Base-by-base conservation (phyloP, 2,797 vertebrate species). In the Pithecia hirsuta region DNA sequence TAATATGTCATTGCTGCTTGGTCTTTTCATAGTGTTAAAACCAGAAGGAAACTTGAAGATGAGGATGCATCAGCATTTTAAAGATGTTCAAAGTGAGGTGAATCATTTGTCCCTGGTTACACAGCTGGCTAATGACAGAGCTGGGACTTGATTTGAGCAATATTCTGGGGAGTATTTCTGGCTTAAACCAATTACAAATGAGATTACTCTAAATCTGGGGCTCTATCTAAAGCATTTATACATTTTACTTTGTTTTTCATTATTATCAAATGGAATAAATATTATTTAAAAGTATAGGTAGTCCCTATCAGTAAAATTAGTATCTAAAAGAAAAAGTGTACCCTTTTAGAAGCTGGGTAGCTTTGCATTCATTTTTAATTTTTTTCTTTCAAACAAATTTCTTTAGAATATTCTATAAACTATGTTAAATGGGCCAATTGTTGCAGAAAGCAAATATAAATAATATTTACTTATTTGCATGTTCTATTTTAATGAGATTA, bases 321-420 rank as follows among this genome's bases (percentile, higher is more conserved):
- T 88, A 12, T 90, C 46, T 82, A 36, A 91, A 85, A 89, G 39
- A 55, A 90, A 94, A 91, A 74, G 14, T 48, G 24, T 82, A 55
- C 2, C 4, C 19, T 95, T 91, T 41, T 59, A 89, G 50, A 93
- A 75, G 7, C 55, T 91, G 30, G 4, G n/a, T 90, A 59, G 52
- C 70, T 92, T 95, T 94, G n/a, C 22, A 82, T 91, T 76, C 48
- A 75, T 26, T 92, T 95, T 75, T 67, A 22, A 8, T 36, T 70
- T 84, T 67, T 75, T 30, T 41, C n/a, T 92, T 97, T 92, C 26
- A 83, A 75, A 75, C 19, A 39, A 76, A 76, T 93, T 89, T 88
- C 41, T 76, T 93, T 52, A 78, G 41, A 72, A 26, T 89, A 33
- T 64, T 90, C 39, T 57, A 19, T 55, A 94, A 82, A 39, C 41